Evolutionary conservation across 2,888 invertebrate species (phyloP).

Genomic region (Alcis repandata): DNA sequence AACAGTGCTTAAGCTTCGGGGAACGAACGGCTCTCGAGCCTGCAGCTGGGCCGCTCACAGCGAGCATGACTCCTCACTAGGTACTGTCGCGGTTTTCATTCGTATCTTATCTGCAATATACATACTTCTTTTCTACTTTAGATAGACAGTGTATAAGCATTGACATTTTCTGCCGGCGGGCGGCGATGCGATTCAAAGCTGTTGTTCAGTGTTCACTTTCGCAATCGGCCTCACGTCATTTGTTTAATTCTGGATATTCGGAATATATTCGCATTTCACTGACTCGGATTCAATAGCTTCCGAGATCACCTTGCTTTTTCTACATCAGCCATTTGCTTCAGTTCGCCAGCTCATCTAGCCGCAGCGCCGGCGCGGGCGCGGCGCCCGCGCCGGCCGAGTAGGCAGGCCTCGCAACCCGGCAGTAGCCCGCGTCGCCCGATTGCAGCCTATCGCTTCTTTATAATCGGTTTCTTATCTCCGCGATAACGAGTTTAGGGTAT

Average conservation of each 20-base stretch:
- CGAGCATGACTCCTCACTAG: background rate
- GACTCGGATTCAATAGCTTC: no score
- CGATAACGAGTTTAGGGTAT: conserved; percentile 39
- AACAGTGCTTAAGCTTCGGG: background rate
- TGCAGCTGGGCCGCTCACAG: background rate
- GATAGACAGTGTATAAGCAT: no score
- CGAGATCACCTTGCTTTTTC: no score
- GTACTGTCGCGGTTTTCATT: background rate
- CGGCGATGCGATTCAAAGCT: no score
- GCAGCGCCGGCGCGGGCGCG: background rate
- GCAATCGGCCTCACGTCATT: no score
- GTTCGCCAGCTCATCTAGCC: background rate
- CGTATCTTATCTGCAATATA: no score
- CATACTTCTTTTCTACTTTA: no score
- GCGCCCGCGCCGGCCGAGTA: background rate
- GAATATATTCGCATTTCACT: no score
- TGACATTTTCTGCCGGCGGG: no score
- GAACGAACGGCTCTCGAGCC: background rate
- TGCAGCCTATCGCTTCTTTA: conserved; percentile 31
- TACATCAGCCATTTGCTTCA: background rate
- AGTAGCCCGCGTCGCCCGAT: conserved; percentile 45
- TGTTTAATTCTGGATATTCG: no score
- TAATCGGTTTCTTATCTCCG: conserved; percentile 40
- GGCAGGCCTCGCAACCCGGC: background rate
- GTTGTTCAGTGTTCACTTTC: no score